Evolutionary conservation across 2,113 vertebrate genomes (phyloP), one percentile per base, ranked within the genome.

Genomic region (Climacteris rufus): DNA sequence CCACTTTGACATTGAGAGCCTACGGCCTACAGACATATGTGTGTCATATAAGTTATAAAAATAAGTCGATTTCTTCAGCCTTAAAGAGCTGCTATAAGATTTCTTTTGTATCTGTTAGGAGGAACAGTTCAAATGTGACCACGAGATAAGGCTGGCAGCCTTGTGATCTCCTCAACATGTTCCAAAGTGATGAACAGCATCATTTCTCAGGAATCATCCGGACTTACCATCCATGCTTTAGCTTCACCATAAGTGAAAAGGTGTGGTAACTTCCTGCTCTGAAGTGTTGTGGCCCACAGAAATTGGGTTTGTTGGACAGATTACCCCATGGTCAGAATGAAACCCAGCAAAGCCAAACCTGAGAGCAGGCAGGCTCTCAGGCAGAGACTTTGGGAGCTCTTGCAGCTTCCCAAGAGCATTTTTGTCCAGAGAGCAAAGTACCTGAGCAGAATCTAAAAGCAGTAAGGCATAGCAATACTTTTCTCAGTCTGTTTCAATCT

Each of bases 91-190:
- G 23, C 52, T 61, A 3, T 24, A 45, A 76, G 28, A 37, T 81
- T 88, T 69, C 30, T 68, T 13, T 30, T 30, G 17, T n/a, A 53
- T 82, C 53, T 68, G 4, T 61, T n/a, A 52, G 18, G 33, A 92
- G 56, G 21, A 94, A 66, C 8, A n/a, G 53, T 25, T 75, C 33
- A 31, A 14, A 37, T 12, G 40, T 56, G 61, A 82, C n/a, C 6
- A 1, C 2, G 5, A 88, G 45, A 50, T 54, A 82, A 86, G 21
- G 21, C 33, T 57, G 52, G 52, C 40, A 84, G 65, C 30, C 44
- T 33, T 0, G 0, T 50, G 35, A 39, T 35, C 50, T 81, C 45
- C 35, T 66, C 59, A 72, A 4, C 1, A 0, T 19, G 11, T 50
- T 78, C 25, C 52, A 44, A 72, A 65, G 64, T 9, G 45, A 37